Evolutionary conservation across 2,888 invertebrate species (phyloP).

Genomic region (Melitaea athalia): DNA sequence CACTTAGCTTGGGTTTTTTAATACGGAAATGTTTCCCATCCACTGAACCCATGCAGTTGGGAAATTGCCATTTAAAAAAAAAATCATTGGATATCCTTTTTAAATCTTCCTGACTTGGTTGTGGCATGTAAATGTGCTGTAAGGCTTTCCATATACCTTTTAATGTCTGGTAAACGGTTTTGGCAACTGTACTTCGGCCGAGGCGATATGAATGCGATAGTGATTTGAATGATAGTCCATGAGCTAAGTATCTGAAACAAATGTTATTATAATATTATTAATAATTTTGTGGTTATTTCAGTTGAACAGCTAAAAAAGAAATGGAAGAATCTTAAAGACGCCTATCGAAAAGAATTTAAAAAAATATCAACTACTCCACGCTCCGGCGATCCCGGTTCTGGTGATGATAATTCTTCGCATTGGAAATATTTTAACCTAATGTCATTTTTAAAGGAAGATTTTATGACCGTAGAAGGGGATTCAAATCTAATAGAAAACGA

Average conservation of each 20-base stretch:
- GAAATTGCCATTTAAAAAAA: conserved; percentile 41
- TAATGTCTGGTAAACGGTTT: conserved; percentile 33
- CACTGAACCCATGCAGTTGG: conserved; percentile 35
- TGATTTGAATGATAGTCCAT: conserved; percentile 34
- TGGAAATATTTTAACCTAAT: no score
- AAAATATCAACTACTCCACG: conserved; percentile 37
- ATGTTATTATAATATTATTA: conserved; percentile 31
- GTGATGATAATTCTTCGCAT: no score
- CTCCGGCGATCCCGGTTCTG: conserved; percentile 40
- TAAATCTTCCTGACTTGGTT: conserved; percentile 38
- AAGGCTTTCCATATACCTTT: conserved; percentile 40
- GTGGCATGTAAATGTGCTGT: conserved; percentile 34
- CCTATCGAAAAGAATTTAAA: conserved; percentile 41
- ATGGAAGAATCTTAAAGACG: conserved; percentile 41
- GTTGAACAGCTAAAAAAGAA: conserved; percentile 38
- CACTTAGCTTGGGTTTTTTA: conserved; percentile 29
- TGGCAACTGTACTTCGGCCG: conserved; percentile 36
- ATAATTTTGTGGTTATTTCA: conserved; percentile 36
- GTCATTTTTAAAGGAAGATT: no score
- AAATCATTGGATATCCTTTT: conserved; percentile 37
- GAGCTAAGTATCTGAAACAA: conserved; percentile 40
- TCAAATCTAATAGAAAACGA: no score
- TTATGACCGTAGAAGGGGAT: no score
- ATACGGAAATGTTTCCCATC: conserved; percentile 42
- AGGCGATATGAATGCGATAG: conserved; percentile 38